Evolutionary conservation across 2,113 vertebrate species (phyloP).

Genomic region (Xyliphius kryptos): DNA sequence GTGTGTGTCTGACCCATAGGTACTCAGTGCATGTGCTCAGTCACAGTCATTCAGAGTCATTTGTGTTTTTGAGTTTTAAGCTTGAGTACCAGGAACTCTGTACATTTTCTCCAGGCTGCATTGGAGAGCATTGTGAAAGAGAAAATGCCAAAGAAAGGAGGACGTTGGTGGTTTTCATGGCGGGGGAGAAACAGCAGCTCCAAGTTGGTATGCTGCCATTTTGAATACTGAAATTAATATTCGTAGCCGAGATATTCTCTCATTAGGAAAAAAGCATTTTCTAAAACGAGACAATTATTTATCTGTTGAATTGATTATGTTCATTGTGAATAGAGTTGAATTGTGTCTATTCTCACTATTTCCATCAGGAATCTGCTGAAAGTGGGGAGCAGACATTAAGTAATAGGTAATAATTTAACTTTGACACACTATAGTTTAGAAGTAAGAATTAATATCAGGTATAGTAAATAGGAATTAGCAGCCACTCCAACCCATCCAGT

Average conservation of each 20-base stretch:
- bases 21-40: constrained; percentile 46
- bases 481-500: no score
- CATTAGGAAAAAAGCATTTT: no score
- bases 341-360: constrained; percentile 1
- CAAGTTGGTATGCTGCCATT: constrained; percentile 74
- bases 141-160: constrained; percentile 97
- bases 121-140: constrained; percentile 96
- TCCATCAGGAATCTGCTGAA: constrained; percentile 56
- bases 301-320: background rate
- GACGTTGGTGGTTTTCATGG: constrained; percentile 98
- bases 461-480: no score
- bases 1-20: constrained; percentile 34
- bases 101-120: constrained; percentile 83
- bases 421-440: no score
- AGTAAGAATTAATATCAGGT: no score
- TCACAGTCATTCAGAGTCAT: constrained; percentile 48
- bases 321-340: no score
- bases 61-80: constrained; percentile 48
- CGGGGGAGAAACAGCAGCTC: constrained; percentile 79
- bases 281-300: no score
- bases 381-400: constrained; percentile 41
- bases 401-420: no score
- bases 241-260: background rate
- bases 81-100: constrained; percentile 62
- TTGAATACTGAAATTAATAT: background rate